A percentile compares a stretch with the other conserved stretches of the same genome.
Evolutionary conservation across 2,888 invertebrate species (phyloP).

Genomic region (Tetragnatha montana): DNA sequence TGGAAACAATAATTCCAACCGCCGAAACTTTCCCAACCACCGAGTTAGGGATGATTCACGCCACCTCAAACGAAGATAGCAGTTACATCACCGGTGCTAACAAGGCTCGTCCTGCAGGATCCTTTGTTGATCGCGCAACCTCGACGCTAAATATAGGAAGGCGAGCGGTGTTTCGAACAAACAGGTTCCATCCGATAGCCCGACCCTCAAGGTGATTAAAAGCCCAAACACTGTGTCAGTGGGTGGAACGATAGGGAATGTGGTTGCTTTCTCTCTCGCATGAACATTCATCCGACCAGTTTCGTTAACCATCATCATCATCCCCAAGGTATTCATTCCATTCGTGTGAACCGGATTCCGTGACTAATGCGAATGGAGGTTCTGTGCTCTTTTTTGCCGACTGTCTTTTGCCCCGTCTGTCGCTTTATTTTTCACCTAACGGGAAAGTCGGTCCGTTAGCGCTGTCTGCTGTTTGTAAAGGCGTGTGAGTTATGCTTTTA

Average conservation of each 20-base stretch:
- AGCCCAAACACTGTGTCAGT: constrained; percentile 49
- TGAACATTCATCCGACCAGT: constrained; percentile 55
- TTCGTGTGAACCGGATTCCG: constrained; percentile 57
- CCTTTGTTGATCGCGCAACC: constrained; percentile 43
- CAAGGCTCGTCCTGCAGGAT: constrained; percentile 2
- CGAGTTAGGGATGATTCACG: too few species aligned
- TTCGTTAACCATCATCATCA: constrained; percentile 23
- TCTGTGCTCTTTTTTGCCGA: constrained; percentile 9
- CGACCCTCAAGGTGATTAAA: constrained; percentile 49
- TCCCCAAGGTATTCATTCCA: not conserved
- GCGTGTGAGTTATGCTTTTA: not conserved
- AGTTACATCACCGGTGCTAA: constrained; percentile 13
- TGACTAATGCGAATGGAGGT: constrained; percentile 50
- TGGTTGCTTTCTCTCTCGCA: constrained; percentile 36
- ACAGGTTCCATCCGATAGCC: constrained; percentile 51
- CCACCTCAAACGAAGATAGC: not conserved
- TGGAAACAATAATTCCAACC: too few species aligned
- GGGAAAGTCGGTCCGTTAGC: constrained; percentile 26
- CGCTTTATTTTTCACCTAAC: constrained; percentile 28
- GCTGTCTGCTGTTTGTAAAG: not conserved
- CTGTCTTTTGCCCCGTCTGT: constrained; percentile 11
- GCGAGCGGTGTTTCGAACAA: constrained; percentile 9
- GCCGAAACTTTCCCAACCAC: too few species aligned
- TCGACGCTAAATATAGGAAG: constrained; percentile 56
- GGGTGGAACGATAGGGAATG: constrained; percentile 61